Conservation (phyloP, 2,113 vertebrate genomes). For the Balaenoptera acutorostrata region DNA sequence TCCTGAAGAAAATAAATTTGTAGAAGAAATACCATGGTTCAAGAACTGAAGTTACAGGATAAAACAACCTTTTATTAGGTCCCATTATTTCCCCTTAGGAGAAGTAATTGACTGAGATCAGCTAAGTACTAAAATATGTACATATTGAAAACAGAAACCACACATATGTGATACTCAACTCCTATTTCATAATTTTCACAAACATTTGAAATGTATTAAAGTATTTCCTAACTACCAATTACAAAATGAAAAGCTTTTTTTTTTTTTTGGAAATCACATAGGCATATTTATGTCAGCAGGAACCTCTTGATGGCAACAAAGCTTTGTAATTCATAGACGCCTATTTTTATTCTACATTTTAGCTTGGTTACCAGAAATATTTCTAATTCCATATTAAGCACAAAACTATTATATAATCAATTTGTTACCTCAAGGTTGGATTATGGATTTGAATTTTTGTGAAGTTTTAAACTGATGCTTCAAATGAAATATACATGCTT, state of each 20-base stretch:
- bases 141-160: neutral
- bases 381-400: conserved; percentile 53
- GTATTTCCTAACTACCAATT: conserved; percentile 38
- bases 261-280: neutral
- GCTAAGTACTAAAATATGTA: neutral
- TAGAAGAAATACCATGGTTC: neutral
- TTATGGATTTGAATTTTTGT: conserved; percentile 54
- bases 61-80: neutral
- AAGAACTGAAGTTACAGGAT: conserved; percentile 20
- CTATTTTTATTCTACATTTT: conserved; percentile 26
- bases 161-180: neutral
- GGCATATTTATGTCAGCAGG: conserved; percentile 35
- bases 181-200: conserved; percentile 40
- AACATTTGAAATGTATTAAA: conserved; percentile 46
- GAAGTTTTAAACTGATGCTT: conserved; percentile 39
- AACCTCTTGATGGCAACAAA: conserved; percentile 48
- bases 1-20: neutral
- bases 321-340: conserved; percentile 44
- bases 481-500: conserved; percentile 24
- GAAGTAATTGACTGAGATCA: neutral
- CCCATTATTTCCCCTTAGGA: neutral
- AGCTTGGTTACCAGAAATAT: conserved; percentile 19
- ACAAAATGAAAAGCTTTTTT: neutral
- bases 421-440: conserved; percentile 53
- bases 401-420: conserved; percentile 49